These are phyloP conservation scores for Oplegnathus fasciatus DNA, from an alignment of 2,113 vertebrate species.

Conservation along the genomic window DNA sequence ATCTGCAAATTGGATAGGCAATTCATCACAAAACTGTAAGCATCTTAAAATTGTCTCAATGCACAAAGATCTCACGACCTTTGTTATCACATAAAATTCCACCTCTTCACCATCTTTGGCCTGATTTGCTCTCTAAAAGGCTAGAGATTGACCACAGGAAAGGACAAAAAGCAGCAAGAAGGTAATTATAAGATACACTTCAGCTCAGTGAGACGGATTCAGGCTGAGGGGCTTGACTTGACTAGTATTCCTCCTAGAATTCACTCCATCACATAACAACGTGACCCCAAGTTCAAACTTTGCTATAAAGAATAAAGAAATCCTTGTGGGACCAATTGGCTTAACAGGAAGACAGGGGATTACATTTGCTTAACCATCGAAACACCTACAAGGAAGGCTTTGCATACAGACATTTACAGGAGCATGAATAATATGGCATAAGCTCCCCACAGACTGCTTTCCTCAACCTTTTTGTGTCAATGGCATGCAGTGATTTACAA, in stretches of 20 bases:
- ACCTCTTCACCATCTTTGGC: background rate
- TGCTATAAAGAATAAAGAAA: conserved; percentile 25
- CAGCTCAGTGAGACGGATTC: conserved; percentile 36
- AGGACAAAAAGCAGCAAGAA: background rate
- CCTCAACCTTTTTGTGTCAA: conserved; percentile 3
- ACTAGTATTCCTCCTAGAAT: conserved; percentile 3
- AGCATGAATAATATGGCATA: conserved; percentile 41
- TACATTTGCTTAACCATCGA: conserved; percentile 51
- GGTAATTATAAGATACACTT: conserved; percentile 23
- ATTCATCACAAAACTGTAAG: background rate
- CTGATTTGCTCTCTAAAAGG: background rate
- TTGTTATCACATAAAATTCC: background rate
- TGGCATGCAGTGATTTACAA: conserved; percentile 2
- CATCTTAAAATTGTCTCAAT: background rate
- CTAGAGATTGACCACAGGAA: background rate
- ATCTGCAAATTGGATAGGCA: background rate
- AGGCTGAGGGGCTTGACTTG: conserved; percentile 9
- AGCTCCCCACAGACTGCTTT: conserved; percentile 34
- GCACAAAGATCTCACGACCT: background rate
- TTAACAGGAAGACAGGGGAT: conserved; percentile 53
- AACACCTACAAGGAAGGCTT: conserved; percentile 39
- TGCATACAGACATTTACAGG: conserved; percentile 35
- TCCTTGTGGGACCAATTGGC: conserved; percentile 48
- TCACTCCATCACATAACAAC: conserved; percentile 12
- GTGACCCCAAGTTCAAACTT: conserved; percentile 45